Evolutionary conservation across 2,888 invertebrate species (phyloP).

Genomic region (Brachyopa scutellaris): DNA sequence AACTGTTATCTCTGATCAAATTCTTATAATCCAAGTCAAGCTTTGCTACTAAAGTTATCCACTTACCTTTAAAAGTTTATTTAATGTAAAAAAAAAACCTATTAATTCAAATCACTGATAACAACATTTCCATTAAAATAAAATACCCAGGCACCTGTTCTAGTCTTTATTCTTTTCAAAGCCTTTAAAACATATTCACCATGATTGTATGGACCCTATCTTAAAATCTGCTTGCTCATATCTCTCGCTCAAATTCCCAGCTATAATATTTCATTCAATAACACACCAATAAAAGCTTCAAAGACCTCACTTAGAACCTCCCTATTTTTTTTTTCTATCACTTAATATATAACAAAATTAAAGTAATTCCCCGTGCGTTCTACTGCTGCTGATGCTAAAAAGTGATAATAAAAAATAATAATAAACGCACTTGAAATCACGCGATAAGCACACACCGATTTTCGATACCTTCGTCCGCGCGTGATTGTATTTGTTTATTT

Average conservation of each 20-base stretch:
- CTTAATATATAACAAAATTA: not conserved
- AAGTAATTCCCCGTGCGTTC: not conserved
- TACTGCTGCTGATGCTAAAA: not conserved
- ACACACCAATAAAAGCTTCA: not conserved
- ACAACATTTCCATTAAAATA: no score
- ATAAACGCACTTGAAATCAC: slow-evolving; percentile 42
- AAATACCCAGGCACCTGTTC: no score
- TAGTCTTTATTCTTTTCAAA: no score
- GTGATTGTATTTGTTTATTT: slow-evolving; percentile 13
- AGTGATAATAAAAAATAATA: slow-evolving; percentile 16
- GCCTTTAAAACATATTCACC: not conserved
- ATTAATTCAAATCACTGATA: no score
- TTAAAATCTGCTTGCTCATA: not conserved
- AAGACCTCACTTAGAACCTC: slow-evolving; percentile 3
- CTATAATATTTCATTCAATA: not conserved
- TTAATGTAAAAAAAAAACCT: no score
- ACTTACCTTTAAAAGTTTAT: no score
- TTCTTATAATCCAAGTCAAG: no score
- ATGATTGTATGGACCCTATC: not conserved
- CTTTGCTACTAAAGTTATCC: no score
- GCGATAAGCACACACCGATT: slow-evolving; percentile 16
- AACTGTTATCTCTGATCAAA: no score
- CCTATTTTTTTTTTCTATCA: no score
- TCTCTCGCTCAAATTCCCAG: not conserved
- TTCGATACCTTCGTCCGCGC: slow-evolving; percentile 14